Base-by-base conservation (phyloP, 1,140 invertebrate species). In the Lepidotrigona ventralis region DNA sequence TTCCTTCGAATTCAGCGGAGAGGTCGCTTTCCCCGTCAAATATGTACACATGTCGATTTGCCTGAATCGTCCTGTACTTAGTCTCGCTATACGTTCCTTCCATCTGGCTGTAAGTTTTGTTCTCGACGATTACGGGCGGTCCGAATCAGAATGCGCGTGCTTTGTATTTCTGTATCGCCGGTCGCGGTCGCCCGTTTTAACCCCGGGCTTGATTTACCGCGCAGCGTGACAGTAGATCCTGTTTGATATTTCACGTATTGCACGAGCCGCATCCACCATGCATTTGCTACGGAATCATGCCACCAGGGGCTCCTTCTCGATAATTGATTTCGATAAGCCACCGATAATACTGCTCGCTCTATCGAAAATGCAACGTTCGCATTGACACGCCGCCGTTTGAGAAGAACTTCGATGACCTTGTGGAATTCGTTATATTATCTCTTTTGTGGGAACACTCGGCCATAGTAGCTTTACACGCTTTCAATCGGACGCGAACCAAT, bases 111-210 rank as follows among this genome's bases (percentile, higher is more conserved):
- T 86, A 86, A 87, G 46, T 78, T 89, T 86, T 72, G 72, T 80
- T 83, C 77, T 68, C 78, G 71, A 75, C 84, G 88, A 90, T 91
- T 91, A 89, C 75, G 85, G 83, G 75, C 80, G 84, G 73, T 81
- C 83, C 71, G 77, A 84, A 89, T 87, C 81, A 80, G 85, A 87
- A 86, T 87, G 81, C 86, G 80, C 71, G 85, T 85, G 82, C 86
- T 90, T 90, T 90, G 87, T 87, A 89, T 86, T 89, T 87, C 85
- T 86, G 56, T 85, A 88, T 90, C 80, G 84, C 54, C 76, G 86
- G 83, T 88, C 75, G 83, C 87, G 80, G 78, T 85, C 79, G 66
- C 68, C 60, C 53, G 71, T 54, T 83, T 54, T 83, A 83, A 88
- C 74, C 75, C 53, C 64, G 26, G 64, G 64, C 81, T 77, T 85